Evolutionary conservation across 53 echinoderm and acorn worm genomes (phyloP).

Genomic region (Glandiceps talaboti): DNA sequence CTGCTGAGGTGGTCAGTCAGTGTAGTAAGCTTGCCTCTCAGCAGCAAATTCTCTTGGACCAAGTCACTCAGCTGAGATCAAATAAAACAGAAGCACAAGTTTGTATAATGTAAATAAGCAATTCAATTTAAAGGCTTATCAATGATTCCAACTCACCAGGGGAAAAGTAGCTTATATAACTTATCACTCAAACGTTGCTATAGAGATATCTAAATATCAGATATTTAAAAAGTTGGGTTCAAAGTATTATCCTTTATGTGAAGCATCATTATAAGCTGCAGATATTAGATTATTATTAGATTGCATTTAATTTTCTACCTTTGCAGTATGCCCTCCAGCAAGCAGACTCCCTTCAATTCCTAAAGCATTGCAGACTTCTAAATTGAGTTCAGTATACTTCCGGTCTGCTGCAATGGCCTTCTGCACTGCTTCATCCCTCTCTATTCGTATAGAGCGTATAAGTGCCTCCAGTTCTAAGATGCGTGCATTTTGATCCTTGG

Average conservation of each 20-base stretch:
- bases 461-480: conserved; percentile 83
- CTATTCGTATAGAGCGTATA: conserved; percentile 46
- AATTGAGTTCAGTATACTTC: conserved; percentile 47
- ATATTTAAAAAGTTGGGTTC: no score
- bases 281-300: no score
- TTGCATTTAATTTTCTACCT: no score
- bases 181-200: no score
- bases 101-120: no score
- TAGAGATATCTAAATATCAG: no score
- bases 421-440: conserved; percentile 70
- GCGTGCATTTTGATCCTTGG: conserved; percentile 44
- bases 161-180: no score
- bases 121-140: no score
- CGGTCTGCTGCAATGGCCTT: conserved; percentile 41
- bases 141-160: no score
- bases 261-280: no score
- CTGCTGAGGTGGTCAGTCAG: conserved; percentile 49
- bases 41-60: conserved; percentile 63
- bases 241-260: no score
- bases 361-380: background rate
- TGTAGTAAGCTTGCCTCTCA: conserved; percentile 70
- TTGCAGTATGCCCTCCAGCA: background rate
- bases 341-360: background rate
- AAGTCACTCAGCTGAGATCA: conserved; percentile 67
- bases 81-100: no score